phyloP scores from a whole-genome alignment of 53 echinoderm and acorn worm genomes.

The Temnopleurus reevesii region DNA sequence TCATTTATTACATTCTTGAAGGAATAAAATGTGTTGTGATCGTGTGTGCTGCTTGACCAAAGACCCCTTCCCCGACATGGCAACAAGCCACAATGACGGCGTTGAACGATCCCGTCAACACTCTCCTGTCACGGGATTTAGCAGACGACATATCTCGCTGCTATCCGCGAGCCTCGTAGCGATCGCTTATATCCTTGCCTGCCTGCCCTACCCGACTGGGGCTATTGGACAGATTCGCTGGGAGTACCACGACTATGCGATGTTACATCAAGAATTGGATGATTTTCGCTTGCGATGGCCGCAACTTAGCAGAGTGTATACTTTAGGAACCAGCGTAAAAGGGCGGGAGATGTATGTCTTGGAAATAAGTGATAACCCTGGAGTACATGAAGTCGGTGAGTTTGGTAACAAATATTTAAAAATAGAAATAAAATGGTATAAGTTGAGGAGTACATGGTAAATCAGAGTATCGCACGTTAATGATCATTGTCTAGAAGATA shows the following conservation, averaged over 20 bases:
- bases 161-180: background rate
- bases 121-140: background rate
- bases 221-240: conserved; percentile 52
- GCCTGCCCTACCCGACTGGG: conserved; percentile 40
- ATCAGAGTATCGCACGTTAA: no score
- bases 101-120: background rate
- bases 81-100: background rate
- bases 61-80: background rate
- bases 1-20: background rate
- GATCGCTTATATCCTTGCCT: conserved; percentile 8
- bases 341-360: conserved; percentile 74
- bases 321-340: conserved; percentile 78
- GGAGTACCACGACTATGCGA: conserved; percentile 56
- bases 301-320: conserved; percentile 60
- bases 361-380: conserved; percentile 85
- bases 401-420: no score
- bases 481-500: no score
- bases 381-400: conserved; percentile 86
- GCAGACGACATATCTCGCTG: conserved; percentile 42
- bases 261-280: conserved; percentile 43
- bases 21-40: conserved; percentile 41
- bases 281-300: conserved; percentile 56
- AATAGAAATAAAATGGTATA: no score
- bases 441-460: no score
- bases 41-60: conserved; percentile 50